Evolutionary conservation across 2,888 invertebrate species (phyloP), one percentile per base, ranked within the genome.

Genomic region (Xylota sylvarum): DNA sequence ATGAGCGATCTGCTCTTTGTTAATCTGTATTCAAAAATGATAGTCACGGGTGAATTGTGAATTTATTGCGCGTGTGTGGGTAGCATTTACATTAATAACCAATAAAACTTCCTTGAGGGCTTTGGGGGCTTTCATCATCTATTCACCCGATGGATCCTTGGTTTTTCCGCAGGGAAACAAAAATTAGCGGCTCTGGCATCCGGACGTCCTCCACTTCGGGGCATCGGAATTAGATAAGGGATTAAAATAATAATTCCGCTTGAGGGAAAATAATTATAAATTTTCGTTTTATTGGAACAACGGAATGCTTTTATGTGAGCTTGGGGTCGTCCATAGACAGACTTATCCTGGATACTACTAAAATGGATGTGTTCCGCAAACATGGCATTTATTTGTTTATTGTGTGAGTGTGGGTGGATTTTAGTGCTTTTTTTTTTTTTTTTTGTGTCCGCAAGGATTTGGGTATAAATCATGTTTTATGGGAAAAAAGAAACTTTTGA

Each of bases 401-500:
- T 19, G 17, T 62, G 9, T 32, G 46, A 14, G 1, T 58, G 32
- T 6, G 17, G 9, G 9, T 30, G 52, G 19, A 0, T 60, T 32
- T n/a, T n/a, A n/a, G 2, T n/a, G 6, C 60, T 64, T 56, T 9
- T 43, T 70, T 56, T 46, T 37, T 0, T 50, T 58, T 72, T 32
- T 12, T 55, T 10, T 82, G 40, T 46, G 3, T 3, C 23, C n/a
- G n/a, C n/a, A n/a, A 23, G 23, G 74, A 74, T 65, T 65, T 67
- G 56, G 50, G 40, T 50, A 85, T 85, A 77, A 81, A 77, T 85
- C 76, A 81, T 81, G 76, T 62, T 81, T 81, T 81, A 60, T 76
- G 58, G 52, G 60, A 1, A 10, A 72, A 23, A 1, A 10, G 65
- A 23, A 81, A 81, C 30, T 81, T 85, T 81, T 46, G 30, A 55